These are phyloP conservation scores for Nyctereutes procyonoides DNA, from an alignment of 2,113 vertebrate genomes.

Conservation along the genomic window DNA sequence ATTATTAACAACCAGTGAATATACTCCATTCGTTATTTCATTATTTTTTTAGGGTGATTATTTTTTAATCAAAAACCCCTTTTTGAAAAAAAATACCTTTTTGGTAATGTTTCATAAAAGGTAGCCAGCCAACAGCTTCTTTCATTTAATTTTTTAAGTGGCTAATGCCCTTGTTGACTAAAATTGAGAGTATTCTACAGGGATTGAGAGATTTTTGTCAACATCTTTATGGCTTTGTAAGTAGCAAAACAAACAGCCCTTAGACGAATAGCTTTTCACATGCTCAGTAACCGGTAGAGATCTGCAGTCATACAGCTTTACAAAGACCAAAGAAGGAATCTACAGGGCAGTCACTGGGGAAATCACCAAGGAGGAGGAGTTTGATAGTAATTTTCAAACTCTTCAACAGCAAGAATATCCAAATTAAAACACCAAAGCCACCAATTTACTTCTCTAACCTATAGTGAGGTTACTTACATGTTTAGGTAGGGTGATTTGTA, in stretches of 20 bases:
- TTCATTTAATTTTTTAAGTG: constrained; percentile 21
- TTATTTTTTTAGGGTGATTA: background rate
- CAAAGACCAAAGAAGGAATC: background rate
- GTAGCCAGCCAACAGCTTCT: background rate
- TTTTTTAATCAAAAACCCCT: background rate
- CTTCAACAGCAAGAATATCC: background rate
- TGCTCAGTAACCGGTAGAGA: background rate
- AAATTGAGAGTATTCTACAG: background rate
- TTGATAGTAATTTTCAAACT: background rate
- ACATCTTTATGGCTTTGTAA: background rate
- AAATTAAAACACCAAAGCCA: background rate
- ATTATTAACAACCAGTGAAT: background rate
- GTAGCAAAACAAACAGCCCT: background rate
- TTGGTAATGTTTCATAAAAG: constrained; percentile 22
- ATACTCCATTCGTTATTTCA: background rate
- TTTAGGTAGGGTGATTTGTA: background rate
- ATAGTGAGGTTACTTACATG: background rate
- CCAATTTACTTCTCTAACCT: background rate
- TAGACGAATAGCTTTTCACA: background rate
- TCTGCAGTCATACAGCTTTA: background rate
- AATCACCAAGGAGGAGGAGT: background rate
- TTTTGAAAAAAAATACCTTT: background rate
- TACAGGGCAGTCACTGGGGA: background rate
- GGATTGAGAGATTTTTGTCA: background rate
- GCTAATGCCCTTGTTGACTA: background rate